Evolutionary conservation across 2,888 invertebrate species (phyloP).

Genomic region (Dermolepida albohirtum): DNA sequence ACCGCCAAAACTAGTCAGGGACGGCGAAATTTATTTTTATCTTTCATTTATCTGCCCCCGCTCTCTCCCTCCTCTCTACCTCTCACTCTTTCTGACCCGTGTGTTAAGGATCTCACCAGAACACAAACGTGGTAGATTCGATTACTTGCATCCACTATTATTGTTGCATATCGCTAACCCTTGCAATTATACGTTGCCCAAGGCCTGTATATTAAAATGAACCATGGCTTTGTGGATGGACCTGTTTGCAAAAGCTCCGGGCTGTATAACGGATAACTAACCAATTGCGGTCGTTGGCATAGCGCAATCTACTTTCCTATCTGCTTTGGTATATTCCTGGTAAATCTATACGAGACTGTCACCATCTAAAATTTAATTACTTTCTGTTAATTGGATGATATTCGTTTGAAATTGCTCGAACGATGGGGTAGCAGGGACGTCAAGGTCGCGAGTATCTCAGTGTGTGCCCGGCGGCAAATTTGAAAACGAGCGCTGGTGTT

Average conservation of each 20-base stretch:
- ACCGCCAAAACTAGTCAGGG: slow-evolving; percentile 16
- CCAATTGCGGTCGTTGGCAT: slow-evolving; percentile 45
- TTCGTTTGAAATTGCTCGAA: neutral
- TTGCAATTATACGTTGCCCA: slow-evolving; percentile 41
- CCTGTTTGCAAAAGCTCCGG: slow-evolving; percentile 47
- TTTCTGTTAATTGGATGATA: slow-evolving; percentile 23
- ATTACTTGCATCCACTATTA: slow-evolving; percentile 42
- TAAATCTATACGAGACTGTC: slow-evolving; percentile 5
- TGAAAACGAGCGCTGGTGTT: slow-evolving; percentile 22
- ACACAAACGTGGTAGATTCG: slow-evolving; percentile 33
- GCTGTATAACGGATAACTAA: slow-evolving; percentile 45
- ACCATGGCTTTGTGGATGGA: slow-evolving; percentile 44
- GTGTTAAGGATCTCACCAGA: slow-evolving; percentile 23
- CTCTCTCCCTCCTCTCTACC: too few relatives aligned
- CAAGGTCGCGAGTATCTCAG: slow-evolving; percentile 19
- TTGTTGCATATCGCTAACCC: slow-evolving; percentile 43
- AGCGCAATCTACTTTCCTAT: slow-evolving; percentile 27
- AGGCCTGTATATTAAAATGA: slow-evolving; percentile 42
- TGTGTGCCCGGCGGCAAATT: slow-evolving; percentile 14
- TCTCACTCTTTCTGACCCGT: neutral
- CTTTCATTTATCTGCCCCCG: slow-evolving; percentile 2
- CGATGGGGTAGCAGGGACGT: neutral
- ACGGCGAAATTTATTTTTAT: slow-evolving; percentile 21
- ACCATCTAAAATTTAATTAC: slow-evolving; percentile 18
- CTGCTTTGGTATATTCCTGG: slow-evolving; percentile 8